Evolutionary conservation across 2,888 invertebrate species (phyloP).

Genomic region (Eupithecia inturbata): DNA sequence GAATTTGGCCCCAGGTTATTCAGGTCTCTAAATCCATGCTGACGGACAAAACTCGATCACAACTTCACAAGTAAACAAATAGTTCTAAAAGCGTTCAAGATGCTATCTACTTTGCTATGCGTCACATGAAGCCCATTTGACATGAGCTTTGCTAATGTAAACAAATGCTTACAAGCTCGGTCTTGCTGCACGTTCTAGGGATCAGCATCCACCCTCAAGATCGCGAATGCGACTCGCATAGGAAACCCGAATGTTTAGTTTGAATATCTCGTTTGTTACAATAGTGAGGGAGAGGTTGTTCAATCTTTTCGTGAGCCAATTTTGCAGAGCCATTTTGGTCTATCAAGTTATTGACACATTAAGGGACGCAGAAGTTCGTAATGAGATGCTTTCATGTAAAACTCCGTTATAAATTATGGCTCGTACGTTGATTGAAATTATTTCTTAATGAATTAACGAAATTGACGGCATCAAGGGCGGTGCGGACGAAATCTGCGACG

Average conservation of each 20-base stretch:
- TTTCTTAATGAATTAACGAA: too few relatives aligned
- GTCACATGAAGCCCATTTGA: constrained; percentile 33
- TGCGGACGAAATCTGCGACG: too few relatives aligned
- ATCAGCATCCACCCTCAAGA: constrained; percentile 31
- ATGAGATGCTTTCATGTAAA: neutral
- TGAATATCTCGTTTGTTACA: constrained; percentile 7
- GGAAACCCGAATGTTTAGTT: constrained; percentile 21
- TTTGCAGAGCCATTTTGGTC: neutral
- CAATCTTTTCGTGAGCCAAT: neutral
- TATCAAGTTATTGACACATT: neutral
- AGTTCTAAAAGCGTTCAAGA: constrained; percentile 1
- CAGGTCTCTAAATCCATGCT: neutral
- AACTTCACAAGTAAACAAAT: neutral
- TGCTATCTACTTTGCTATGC: constrained; percentile 32
- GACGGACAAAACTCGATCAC: neutral
- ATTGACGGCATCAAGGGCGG: too few relatives aligned
- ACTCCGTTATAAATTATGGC: neutral
- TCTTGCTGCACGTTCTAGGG: constrained; percentile 31
- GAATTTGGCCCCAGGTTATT: too few relatives aligned
- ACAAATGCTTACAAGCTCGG: constrained; percentile 35
- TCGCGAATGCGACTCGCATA: constrained; percentile 32
- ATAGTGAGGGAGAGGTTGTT: constrained; percentile 1
- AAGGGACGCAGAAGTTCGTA: neutral
- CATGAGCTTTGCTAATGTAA: constrained; percentile 40
- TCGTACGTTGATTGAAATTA: neutral